Evolutionary conservation across 2,797 vertebrate species (phyloP).

Genomic region (Bucorvus abyssinicus): DNA sequence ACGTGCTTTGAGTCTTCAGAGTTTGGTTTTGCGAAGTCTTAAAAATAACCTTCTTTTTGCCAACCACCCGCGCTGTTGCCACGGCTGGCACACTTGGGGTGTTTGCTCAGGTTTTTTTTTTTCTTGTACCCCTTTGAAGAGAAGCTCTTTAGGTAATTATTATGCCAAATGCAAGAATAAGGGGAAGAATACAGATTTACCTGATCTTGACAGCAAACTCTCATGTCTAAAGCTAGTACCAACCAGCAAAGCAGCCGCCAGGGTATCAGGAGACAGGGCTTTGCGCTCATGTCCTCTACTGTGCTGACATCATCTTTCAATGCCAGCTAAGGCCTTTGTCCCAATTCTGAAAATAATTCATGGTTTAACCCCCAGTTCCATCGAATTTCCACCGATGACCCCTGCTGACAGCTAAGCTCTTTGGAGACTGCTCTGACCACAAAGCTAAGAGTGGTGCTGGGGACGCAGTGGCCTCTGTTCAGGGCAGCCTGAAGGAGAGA

Average conservation of each 20-base stretch:
- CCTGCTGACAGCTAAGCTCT: slow-evolving; percentile 30
- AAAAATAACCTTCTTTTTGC: slow-evolving; percentile 28
- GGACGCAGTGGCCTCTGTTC: neutral
- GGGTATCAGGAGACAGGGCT: neutral
- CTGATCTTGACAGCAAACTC: neutral
- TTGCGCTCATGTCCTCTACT: neutral
- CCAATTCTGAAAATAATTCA: slow-evolving; percentile 27
- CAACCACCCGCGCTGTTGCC: neutral
- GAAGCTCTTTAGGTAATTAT: slow-evolving; percentile 5
- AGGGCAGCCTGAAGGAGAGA: neutral
- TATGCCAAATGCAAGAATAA: neutral
- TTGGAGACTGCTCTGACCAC: neutral
- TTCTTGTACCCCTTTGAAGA: neutral
- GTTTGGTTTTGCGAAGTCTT: slow-evolving; percentile 1
- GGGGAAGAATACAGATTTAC: neutral
- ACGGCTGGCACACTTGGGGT: neutral
- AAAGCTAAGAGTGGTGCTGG: neutral
- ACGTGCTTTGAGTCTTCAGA: neutral
- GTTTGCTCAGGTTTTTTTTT: neutral
- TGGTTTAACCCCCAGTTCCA: neutral
- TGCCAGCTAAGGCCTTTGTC: neutral
- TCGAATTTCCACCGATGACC: slow-evolving; percentile 19
- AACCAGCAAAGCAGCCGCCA: neutral
- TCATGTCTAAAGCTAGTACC: neutral
- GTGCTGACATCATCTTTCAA: neutral